Conservation (phyloP, 2,797 vertebrate species). For the Ataeniobius toweri region DNA sequence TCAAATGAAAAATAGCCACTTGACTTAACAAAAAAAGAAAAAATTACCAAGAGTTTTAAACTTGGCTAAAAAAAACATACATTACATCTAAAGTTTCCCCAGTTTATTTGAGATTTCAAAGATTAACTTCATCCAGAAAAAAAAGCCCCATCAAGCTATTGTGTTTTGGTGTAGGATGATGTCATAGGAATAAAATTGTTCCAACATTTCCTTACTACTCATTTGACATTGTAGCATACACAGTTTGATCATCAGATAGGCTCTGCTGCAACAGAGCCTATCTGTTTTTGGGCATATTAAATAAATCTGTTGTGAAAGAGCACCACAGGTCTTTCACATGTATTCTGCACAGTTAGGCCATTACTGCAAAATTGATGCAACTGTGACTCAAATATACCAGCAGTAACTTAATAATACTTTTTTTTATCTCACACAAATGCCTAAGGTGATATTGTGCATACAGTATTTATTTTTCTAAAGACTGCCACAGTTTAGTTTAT, state of each 20-base stretch:
- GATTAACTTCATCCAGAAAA: neutral
- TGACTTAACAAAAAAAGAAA: constrained; percentile 7
- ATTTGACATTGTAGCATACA: neutral
- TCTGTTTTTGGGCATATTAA: neutral
- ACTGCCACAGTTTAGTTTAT: neutral
- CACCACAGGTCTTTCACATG: neutral
- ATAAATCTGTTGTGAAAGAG: neutral
- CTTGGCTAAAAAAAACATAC: neutral
- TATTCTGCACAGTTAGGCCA: too few species aligned
- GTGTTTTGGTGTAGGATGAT: neutral
- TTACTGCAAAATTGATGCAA: too few species aligned
- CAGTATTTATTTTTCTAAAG: too few species aligned
- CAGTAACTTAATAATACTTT: too few species aligned
- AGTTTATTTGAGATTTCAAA: neutral
- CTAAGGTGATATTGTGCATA: too few species aligned
- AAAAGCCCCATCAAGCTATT: neutral
- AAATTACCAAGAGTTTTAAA: constrained; percentile 11
- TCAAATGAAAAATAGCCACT: constrained; percentile 35
- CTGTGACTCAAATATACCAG: too few species aligned
- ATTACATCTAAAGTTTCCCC: neutral
- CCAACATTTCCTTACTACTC: neutral
- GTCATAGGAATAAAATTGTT: neutral
- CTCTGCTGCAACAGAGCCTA: neutral
- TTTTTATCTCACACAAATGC: too few species aligned
- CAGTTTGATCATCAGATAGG: neutral